These are phyloP conservation scores for Drosophila mettleri DNA, from an alignment of 2,888 invertebrate species.

Conservation along the genomic window DNA sequence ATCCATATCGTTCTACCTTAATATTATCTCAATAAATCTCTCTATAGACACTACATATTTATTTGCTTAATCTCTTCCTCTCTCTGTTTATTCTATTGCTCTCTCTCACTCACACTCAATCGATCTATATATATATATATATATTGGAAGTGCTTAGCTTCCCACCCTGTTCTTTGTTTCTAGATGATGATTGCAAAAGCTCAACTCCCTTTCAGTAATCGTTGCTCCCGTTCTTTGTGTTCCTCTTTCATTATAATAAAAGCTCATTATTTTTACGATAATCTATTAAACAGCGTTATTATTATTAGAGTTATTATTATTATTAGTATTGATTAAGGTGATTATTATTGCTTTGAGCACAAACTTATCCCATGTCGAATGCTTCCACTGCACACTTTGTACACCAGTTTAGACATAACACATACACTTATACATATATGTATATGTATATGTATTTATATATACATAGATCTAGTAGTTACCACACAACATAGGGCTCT, in stretches of 20 bases:
- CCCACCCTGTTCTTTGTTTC: neutral
- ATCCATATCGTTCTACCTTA: no score
- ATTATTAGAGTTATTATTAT: neutral
- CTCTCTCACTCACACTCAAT: neutral
- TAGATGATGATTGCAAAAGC: neutral
- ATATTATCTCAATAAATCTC: no score
- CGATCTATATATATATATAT: no score
- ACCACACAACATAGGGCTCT: conserved; percentile 47
- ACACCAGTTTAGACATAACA: neutral
- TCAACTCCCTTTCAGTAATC: neutral
- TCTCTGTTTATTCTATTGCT: neutral
- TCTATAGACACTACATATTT: neutral
- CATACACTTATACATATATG: no score
- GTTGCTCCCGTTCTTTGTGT: neutral
- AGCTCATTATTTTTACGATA: neutral
- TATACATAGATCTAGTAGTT: conserved; percentile 11
- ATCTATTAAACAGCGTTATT: neutral
- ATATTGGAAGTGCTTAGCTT: no score
- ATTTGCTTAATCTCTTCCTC: neutral
- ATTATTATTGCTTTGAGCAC: neutral
- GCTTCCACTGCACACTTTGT: neutral
- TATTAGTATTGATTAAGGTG: neutral
- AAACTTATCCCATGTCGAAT: neutral
- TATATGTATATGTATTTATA: neutral
- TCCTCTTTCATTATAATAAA: neutral